Evolutionary conservation across 1,140 invertebrate genomes (phyloP), one percentile per base, ranked within the genome.

Genomic region (Achroia grisella): DNA sequence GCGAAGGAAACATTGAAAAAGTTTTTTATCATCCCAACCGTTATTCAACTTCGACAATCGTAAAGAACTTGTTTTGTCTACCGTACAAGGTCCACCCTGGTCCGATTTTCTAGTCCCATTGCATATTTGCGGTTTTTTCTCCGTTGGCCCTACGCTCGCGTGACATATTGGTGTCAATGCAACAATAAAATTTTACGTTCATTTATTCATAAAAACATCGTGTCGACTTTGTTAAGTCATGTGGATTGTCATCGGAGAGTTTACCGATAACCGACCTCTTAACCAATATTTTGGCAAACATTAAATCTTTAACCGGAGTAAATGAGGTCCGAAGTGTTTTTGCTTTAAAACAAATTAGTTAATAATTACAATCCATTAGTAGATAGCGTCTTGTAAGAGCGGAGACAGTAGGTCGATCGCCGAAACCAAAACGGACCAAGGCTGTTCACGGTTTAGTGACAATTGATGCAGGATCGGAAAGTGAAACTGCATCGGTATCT

Each of bases 191-290:
- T 62, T 71, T 63, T 45, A 69, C 58, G 58, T 63, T 55, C 51
- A 67, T 71, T 70, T 68, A 76, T 72, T 74, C 51, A 62, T 71
- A 63, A 69, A 52, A 51, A 36, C 40, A 42, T 40, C 52, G 47
- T 34, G 56, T 61, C 48, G 39, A 51, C 50, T 64, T 59, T 62
- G 58, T 54, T 49, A 46, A 31, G 48, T 31, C 48, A 48, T 57
- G 64, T 57, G 55, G 53, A 65, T 51, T 72, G 64, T 70, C 63
- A 54, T 37, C 56, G 44, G 35, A 36, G 35, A 41, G 46, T 77
- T 80, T 77, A 77, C 74, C 72, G 73, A 64, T 80, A 75, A 46
- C 48, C 63, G 72, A 78, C 72, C 76, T 70, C 63, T 65, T 76
- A 72, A 72, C 72, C 75, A 74, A 76, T 76, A 76, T 76, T 72